phyloP scores from a whole-genome alignment of 2,113 vertebrate species.

The Halcyon malimbica region DNA sequence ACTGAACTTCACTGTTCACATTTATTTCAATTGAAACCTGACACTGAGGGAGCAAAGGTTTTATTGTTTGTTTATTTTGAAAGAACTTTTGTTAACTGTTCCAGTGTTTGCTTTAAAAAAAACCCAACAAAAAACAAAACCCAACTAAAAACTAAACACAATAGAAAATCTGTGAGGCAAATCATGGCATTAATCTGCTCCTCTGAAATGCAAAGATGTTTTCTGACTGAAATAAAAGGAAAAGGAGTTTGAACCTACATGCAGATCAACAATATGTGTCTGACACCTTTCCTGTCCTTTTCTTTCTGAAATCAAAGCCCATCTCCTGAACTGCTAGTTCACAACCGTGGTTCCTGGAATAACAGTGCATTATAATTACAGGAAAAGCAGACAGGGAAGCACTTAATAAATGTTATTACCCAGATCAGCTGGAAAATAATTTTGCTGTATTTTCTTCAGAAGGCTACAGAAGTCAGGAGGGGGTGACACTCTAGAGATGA shows the following conservation, averaged over 20 bases:
- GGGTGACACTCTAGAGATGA: not conserved
- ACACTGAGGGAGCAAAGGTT: slow-evolving; percentile 29
- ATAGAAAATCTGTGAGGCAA: not conserved
- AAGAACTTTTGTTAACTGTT: slow-evolving; percentile 6
- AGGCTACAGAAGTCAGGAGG: not conserved
- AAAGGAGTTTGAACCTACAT: not conserved
- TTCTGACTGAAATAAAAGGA: slow-evolving; percentile 7
- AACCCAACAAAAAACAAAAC: not conserved
- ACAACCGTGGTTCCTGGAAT: not conserved
- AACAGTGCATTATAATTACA: slow-evolving; percentile 25
- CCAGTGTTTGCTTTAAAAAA: not conserved
- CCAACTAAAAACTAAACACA: too few species aligned
- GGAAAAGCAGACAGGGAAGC: slow-evolving; percentile 17
- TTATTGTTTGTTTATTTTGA: slow-evolving; percentile 24
- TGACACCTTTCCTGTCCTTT: slow-evolving; percentile 17
- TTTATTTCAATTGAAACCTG: slow-evolving; percentile 1
- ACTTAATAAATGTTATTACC: slow-evolving; percentile 25
- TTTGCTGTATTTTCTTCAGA: slow-evolving; percentile 14
- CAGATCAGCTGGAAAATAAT: slow-evolving; percentile 8
- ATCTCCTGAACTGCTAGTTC: slow-evolving; percentile 12
- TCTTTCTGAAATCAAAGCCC: slow-evolving; percentile 13
- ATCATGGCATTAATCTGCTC: not conserved
- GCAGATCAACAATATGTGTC: not conserved
- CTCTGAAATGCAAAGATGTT: not conserved
- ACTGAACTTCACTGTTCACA: not conserved